Evolutionary conservation across 92 coral and sea anemone species (phyloP).

Genomic region (Zoanthus sansibaricus): DNA sequence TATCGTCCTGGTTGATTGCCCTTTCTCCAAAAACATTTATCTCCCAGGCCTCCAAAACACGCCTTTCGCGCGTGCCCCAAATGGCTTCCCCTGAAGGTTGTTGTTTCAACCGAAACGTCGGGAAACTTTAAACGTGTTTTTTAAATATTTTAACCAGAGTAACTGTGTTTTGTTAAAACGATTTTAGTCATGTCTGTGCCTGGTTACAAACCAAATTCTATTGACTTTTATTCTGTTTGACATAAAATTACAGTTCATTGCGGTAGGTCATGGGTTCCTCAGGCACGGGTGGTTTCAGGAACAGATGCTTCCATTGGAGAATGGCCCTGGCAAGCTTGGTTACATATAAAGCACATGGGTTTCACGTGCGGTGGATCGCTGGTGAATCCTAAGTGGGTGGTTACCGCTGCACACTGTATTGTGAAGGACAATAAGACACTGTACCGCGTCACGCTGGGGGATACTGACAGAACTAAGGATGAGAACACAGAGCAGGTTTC

Average conservation of each 20-base stretch:
- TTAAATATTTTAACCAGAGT: too few species aligned
- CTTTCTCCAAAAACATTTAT: too few species aligned
- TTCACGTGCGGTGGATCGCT: constrained; percentile 92
- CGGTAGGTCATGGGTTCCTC: constrained; percentile 58
- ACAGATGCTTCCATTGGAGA: constrained; percentile 81
- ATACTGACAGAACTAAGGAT: constrained; percentile 62
- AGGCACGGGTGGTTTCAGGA: constrained; percentile 76
- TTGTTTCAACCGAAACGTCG: too few species aligned
- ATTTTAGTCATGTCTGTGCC: too few species aligned
- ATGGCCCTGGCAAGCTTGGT: constrained; percentile 92
- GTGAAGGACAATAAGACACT: constrained; percentile 55
- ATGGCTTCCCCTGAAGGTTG: too few species aligned
- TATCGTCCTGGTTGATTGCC: too few species aligned
- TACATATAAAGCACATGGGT: constrained; percentile 55
- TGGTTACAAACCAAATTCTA: too few species aligned
- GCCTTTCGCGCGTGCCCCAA: too few species aligned
- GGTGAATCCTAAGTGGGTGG: constrained; percentile 81
- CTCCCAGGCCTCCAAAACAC: too few species aligned
- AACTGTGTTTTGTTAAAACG: too few species aligned
- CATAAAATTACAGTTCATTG: constrained; percentile 58
- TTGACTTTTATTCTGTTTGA: background rate
- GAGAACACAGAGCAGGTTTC: constrained; percentile 75
- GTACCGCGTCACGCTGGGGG: constrained; percentile 79
- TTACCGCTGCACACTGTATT: constrained; percentile 98
- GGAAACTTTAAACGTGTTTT: too few species aligned